Evolutionary conservation across 2,888 invertebrate genomes (phyloP), one percentile per base, ranked within the genome.

Genomic region (Linnaemya vulpina): DNA sequence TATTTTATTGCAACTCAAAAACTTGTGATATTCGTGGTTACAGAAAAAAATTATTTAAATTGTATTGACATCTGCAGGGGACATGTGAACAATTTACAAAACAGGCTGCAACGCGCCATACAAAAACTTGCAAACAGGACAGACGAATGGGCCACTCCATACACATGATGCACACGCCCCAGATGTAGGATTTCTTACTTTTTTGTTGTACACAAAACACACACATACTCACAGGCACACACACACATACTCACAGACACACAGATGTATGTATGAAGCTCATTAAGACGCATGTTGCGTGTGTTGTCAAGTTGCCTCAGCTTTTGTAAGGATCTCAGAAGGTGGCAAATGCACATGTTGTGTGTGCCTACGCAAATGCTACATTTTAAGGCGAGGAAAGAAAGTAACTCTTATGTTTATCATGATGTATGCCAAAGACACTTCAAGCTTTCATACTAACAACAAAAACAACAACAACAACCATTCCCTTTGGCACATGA

Each of bases 31-130:
- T 73, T 67, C 67, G 67, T 80, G 20, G 63, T 17, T 35, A 62
- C 67, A 76, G 58, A 60, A 71, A 60, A 71, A 84, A 77, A 58
- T 74, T 82, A 40, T 75, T 85, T 75, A 49, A 82, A 70, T 85
- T 74, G 68, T 75, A 82, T 85, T 85, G 85, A 85, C 85, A 79
- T 83, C 78, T 83, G 85, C 85, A 65, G 53, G 70, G 75, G 85
- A 83, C 83, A 80, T 86, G 85, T 74, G 74, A 83, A 80, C 83
- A 82, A 85, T 83, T 86, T 85, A 85, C 82, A 75, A n/a, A 85
- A 83, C 83, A 67, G 62, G 74, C 55, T 67, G 46, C 55, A 63
- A 71, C 65, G 46, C 63, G 60, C n/a, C 62, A 77, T 58, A 81
- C 25, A 43, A 46, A n/a, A 73, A 53, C 49, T 38, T 40, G 17